Evolutionary conservation across 2,888 invertebrate genomes (phyloP).

Genomic region (Zygaena filipendulae): DNA sequence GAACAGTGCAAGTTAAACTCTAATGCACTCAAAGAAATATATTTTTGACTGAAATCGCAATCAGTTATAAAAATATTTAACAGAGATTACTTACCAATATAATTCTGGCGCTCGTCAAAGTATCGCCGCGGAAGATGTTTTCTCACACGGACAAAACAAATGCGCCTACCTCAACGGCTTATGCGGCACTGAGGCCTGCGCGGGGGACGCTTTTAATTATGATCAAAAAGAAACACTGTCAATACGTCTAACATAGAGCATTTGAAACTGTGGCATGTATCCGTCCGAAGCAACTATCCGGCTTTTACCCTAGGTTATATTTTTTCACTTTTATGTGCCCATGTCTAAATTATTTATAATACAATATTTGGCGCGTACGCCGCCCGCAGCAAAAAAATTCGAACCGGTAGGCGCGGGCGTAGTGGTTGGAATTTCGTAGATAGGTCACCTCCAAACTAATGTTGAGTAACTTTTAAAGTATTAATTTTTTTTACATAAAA

Average conservation of each 20-base stretch:
- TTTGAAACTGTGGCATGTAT: neutral
- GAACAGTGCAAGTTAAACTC: too few relatives aligned
- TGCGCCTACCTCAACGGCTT: conserved; percentile 3
- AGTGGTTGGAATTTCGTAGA: too few relatives aligned
- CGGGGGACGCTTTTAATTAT: conserved; percentile 2
- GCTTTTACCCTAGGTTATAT: too few relatives aligned
- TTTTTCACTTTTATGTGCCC: too few relatives aligned
- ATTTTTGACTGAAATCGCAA: conserved; percentile 6
- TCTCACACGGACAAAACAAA: conserved; percentile 11
- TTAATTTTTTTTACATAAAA: too few relatives aligned
- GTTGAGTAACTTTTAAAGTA: too few relatives aligned
- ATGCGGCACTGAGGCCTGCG: neutral
- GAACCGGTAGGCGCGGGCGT: too few relatives aligned
- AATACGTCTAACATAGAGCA: conserved; percentile 1
- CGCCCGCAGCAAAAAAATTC: too few relatives aligned
- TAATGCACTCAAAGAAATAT: too few relatives aligned
- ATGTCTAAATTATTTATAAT: too few relatives aligned
- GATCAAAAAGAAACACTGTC: neutral
- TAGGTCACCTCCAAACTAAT: too few relatives aligned
- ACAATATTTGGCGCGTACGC: too few relatives aligned
- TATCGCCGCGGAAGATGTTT: conserved; percentile 10
- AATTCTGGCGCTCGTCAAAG: conserved; percentile 9
- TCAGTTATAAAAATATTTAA: conserved; percentile 10
- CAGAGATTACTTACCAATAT: conserved; percentile 10
- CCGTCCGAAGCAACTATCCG: conserved; percentile 1